Conservation (phyloP, 2,888 invertebrate species). For the Stenodema calcarata region DNA sequence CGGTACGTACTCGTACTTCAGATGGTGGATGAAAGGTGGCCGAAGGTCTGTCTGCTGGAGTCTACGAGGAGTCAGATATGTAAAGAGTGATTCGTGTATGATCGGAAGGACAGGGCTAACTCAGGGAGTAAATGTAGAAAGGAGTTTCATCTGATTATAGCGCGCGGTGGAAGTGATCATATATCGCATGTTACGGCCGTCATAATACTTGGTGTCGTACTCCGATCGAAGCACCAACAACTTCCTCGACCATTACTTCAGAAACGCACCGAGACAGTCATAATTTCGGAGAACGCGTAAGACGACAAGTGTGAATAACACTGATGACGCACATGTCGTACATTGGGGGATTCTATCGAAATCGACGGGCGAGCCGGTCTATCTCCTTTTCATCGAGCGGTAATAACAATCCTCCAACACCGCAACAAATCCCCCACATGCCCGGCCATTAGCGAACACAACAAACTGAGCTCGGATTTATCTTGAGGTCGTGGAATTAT, state of each 20-base stretch:
- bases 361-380: neutral
- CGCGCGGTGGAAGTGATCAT: neutral
- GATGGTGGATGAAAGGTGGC: too few species aligned
- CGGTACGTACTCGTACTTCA: too few species aligned
- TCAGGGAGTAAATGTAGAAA: too few species aligned
- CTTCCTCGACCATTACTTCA: neutral
- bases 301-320: neutral
- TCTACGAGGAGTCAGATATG: too few species aligned
- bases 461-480: constrained; percentile 19
- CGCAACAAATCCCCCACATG: neutral
- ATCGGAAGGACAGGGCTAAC: too few species aligned
- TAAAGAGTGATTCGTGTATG: too few species aligned
- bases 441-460: neutral
- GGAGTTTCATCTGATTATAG: neutral
- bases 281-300: neutral
- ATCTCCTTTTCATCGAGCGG: neutral
- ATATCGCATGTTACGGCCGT: neutral
- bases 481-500: constrained; percentile 29
- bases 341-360: neutral
- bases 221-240: neutral
- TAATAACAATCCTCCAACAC: neutral
- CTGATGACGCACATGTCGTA: neutral
- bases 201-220: neutral
- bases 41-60: too few species aligned
- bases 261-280: neutral